phyloP scores from a whole-genome alignment of 2,113 vertebrate species.

The Copsychus sechellarum region DNA sequence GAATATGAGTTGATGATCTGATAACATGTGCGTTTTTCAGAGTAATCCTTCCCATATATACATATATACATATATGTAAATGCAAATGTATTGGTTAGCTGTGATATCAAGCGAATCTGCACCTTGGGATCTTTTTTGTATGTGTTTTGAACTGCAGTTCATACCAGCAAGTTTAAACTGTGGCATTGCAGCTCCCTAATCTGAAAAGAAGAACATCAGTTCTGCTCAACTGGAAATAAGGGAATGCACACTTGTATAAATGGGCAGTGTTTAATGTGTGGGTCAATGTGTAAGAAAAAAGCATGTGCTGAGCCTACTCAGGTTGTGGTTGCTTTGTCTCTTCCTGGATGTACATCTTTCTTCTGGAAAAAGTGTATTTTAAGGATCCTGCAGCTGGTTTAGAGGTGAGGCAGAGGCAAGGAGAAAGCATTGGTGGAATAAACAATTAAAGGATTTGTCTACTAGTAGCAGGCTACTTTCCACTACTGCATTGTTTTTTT shows the following conservation, averaged over 20 bases:
- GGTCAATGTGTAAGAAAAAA: not conserved
- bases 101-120: not conserved
- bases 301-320: not conserved
- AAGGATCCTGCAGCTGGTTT: not conserved
- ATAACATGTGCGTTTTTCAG: not conserved
- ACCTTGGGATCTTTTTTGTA: not conserved
- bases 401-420: not conserved
- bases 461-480: not conserved
- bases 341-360: not conserved
- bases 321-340: not conserved
- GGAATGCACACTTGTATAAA: not conserved
- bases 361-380: not conserved
- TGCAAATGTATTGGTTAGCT: not conserved
- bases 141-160: not conserved
- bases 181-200: not conserved
- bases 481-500: not conserved
- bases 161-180: not conserved
- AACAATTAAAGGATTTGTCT: not conserved
- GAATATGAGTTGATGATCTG: not conserved
- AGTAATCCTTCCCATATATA: not conserved
- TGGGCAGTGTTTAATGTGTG: not conserved
- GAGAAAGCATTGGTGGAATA: not conserved
- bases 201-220: not conserved
- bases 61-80: not conserved
- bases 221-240: not conserved